phyloP scores from a whole-genome alignment of 1,140 invertebrate species.

The Trissolcus basalis region DNA sequence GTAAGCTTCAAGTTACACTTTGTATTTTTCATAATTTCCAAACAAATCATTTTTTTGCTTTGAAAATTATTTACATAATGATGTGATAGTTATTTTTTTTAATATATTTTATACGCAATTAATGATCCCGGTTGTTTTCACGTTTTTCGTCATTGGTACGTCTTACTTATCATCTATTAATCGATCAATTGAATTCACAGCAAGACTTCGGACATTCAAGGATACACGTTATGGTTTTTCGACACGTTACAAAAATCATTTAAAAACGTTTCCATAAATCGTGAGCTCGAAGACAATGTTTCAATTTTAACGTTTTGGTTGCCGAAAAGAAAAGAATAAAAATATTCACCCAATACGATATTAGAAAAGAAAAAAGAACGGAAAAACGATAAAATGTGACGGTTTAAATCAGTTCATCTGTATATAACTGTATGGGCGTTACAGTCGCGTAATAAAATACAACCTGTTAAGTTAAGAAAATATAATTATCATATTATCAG shows the following conservation, averaged over 20 bases:
- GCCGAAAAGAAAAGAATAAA: background rate
- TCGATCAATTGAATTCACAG: slow-evolving; percentile 48
- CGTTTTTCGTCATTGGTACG: slow-evolving; percentile 43
- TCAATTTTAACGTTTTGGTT: background rate
- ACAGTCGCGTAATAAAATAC: slow-evolving; percentile 29
- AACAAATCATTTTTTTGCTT: no score
- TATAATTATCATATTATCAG: slow-evolving; percentile 60
- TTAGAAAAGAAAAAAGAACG: no score
- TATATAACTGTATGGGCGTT: slow-evolving; percentile 47
- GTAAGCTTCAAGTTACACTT: no score
- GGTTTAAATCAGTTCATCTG: slow-evolving; percentile 9
- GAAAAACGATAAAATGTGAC: background rate
- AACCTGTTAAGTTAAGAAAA: slow-evolving; percentile 52
- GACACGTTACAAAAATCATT: background rate
- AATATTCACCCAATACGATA: background rate
- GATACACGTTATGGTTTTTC: slow-evolving; percentile 20
- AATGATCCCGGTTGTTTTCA: no score
- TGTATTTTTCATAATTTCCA: no score
- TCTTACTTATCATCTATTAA: slow-evolving; percentile 55
- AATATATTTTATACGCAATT: no score
- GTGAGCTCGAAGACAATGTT: background rate
- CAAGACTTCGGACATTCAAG: slow-evolving; percentile 43
- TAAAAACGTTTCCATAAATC: slow-evolving; percentile 12
- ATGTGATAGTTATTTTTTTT: no score
- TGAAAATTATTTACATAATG: no score